Conservation (phyloP, 2,888 invertebrate genomes). For the Euclidia mi region DNA sequence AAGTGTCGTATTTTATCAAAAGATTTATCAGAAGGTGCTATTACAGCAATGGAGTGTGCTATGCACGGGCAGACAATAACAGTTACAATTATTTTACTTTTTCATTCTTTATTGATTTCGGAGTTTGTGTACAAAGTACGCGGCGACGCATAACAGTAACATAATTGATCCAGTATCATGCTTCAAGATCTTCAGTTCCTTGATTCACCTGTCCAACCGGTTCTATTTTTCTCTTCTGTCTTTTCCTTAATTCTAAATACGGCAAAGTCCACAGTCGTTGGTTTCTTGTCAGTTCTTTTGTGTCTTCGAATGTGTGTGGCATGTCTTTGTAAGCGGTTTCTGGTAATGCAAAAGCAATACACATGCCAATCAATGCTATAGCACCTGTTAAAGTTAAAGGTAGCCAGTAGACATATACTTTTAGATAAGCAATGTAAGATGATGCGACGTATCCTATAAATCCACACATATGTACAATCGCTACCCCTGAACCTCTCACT, state of each 20-base stretch:
- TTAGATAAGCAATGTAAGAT: slow-evolving; percentile 58
- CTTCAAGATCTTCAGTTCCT: too few species aligned
- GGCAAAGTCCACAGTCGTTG: slow-evolving; percentile 60
- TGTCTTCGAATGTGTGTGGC: slow-evolving; percentile 64
- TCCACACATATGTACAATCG: slow-evolving; percentile 71
- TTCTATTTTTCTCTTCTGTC: slow-evolving; percentile 22
- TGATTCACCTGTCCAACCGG: too few species aligned
- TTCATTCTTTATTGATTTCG: too few species aligned
- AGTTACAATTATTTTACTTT: too few species aligned
- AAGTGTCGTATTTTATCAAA: too few species aligned
- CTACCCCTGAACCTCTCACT: slow-evolving; percentile 74
- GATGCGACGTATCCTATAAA: slow-evolving; percentile 68
- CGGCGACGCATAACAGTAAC: too few species aligned
- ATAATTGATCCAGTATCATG: too few species aligned
- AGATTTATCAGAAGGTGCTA: too few species aligned
- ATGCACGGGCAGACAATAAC: too few species aligned
- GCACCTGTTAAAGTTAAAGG: slow-evolving; percentile 34
- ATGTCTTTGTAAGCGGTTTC: slow-evolving; percentile 61
- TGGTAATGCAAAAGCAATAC: slow-evolving; percentile 52
- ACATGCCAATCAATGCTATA: slow-evolving; percentile 29
- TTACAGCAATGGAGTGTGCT: too few species aligned
- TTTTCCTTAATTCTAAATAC: slow-evolving; percentile 42
- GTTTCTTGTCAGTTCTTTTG: slow-evolving; percentile 53
- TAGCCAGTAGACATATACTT: slow-evolving; percentile 40
- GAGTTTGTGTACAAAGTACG: too few species aligned